Base-by-base conservation (phyloP, 2,797 vertebrate species). In the Amphiprion clarkii region DNA sequence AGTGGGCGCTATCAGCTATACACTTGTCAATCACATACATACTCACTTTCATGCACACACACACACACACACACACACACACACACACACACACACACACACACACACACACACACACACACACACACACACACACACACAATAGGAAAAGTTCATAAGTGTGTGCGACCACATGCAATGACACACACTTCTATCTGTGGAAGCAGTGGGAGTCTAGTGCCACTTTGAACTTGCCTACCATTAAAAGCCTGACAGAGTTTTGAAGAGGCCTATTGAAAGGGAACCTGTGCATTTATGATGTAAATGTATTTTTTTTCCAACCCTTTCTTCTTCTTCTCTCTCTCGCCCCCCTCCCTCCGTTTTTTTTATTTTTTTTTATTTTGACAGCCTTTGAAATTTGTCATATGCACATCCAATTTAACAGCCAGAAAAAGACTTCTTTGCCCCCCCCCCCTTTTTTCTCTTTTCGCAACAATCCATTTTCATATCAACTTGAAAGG, bases 381-480 rank as follows among this genome's bases (percentile, higher is more conserved):
- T 96, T 96, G 96, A 96, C 96, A 94, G 94, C 95, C 95, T 98
- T 98, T 98, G 96, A 98, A 97, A 97, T 96, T 94, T 97, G 96
- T 97, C 96, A 96, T 94, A 96, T 96, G 96, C 96, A 96, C 95
- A 88, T 96, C 96, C 96, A 97, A 97, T 97, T 97, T 97, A 98
- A 96, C 92, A 92, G 90, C 81, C 71, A 87, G 87, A 85, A 89
- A 39, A 92, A 93, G 88, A 93, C 90, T 88, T 92, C 94, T 95
- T 95, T 94, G 93, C 93, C 95, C 83, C 82, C 77, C 82, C 77
- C 68, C 78, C 3, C 16, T 27, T 79, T 81, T 76, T 81, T 76
- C 80, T 61, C 78, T 80, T 79, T 84, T 72, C 7, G 27, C 83
- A 75, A 86, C 83, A 83, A 86, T 88, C 84, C 84, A 86, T 92